Evolutionary conservation across 2,888 invertebrate genomes (phyloP).

Genomic region (Aradus depressus): DNA sequence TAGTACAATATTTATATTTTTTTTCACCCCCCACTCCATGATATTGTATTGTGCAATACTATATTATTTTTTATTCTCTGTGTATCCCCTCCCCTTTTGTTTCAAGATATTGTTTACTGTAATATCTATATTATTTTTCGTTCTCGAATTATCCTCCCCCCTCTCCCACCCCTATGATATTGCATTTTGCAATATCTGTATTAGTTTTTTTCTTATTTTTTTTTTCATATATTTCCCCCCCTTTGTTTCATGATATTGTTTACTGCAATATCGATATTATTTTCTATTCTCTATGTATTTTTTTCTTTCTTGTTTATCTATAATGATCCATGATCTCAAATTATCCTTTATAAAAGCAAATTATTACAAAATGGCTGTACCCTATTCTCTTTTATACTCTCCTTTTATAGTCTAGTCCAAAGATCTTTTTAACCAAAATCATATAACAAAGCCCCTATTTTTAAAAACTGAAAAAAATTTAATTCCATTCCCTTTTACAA

Average conservation of each 20-base stretch:
- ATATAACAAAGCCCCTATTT: slow-evolving; percentile 4
- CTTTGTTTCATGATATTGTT: slow-evolving; percentile 19
- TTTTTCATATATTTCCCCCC: no score
- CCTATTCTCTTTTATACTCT: slow-evolving; percentile 10
- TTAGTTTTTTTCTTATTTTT: no score
- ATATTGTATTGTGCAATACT: no score
- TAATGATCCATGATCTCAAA: slow-evolving; percentile 20
- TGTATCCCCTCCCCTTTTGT: no score
- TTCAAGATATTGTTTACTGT: no score
- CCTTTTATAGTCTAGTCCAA: slow-evolving; percentile 17
- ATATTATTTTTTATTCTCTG: no score
- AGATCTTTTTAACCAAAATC: slow-evolving; percentile 18
- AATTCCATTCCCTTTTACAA: slow-evolving; percentile 1
- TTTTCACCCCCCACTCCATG: no score
- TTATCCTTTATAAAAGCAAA: slow-evolving; percentile 11
- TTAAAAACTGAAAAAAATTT: slow-evolving; percentile 5
- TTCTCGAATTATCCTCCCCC: no score
- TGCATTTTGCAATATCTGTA: no score
- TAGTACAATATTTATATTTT: no score
- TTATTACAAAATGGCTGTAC: slow-evolving; percentile 6
- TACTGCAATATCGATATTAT: slow-evolving; percentile 16
- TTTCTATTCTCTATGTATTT: slow-evolving; percentile 18
- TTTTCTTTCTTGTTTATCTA: slow-evolving; percentile 14
- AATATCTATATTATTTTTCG: no score
- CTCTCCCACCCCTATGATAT: no score